A percentile compares a stretch with the other conserved stretches of the same genome.
These are phyloP conservation scores for Neocrepidodera transversa DNA, from an alignment of 2,888 invertebrate species.

Conservation along the genomic window DNA sequence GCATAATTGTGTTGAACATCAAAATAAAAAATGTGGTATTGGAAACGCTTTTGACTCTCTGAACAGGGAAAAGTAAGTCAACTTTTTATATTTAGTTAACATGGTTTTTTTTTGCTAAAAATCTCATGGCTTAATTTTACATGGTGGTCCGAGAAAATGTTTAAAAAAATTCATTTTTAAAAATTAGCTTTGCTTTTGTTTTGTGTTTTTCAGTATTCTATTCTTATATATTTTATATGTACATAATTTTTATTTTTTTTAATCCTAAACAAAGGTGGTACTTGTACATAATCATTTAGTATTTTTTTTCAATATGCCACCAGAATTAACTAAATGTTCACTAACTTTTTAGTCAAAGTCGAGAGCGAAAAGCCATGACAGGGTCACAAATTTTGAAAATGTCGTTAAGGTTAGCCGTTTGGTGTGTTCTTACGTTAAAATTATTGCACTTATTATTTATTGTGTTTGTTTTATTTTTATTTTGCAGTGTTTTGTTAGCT, in stretches of 20 bases:
- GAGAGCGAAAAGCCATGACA: slow-evolving; percentile 63
- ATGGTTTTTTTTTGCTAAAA: slow-evolving; percentile 14
- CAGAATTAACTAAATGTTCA: not conserved
- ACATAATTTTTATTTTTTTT: no score
- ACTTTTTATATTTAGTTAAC: not conserved
- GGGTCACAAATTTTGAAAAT: slow-evolving; percentile 81
- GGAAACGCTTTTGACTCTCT: slow-evolving; percentile 66
- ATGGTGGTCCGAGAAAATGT: no score
- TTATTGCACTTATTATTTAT: slow-evolving; percentile 13
- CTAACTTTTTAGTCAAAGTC: slow-evolving; percentile 48
- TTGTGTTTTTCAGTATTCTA: no score
- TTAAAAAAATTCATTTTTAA: no score
- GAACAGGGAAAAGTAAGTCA: slow-evolving; percentile 66
- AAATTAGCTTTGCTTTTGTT: no score
- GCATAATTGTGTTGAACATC: slow-evolving; percentile 65
- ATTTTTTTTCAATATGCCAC: not conserved
- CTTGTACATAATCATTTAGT: no score
- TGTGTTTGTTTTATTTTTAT: slow-evolving; percentile 13
- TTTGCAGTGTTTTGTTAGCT: slow-evolving; percentile 13
- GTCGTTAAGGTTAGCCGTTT: slow-evolving; percentile 69
- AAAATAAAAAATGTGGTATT: slow-evolving; percentile 65
- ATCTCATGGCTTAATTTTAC: slow-evolving; percentile 16
- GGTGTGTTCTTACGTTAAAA: slow-evolving; percentile 17
- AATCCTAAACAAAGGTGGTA: no score
- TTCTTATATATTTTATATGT: no score